Evolutionary conservation across 2,797 vertebrate genomes (phyloP).

Genomic region (Nyctibius grandis): DNA sequence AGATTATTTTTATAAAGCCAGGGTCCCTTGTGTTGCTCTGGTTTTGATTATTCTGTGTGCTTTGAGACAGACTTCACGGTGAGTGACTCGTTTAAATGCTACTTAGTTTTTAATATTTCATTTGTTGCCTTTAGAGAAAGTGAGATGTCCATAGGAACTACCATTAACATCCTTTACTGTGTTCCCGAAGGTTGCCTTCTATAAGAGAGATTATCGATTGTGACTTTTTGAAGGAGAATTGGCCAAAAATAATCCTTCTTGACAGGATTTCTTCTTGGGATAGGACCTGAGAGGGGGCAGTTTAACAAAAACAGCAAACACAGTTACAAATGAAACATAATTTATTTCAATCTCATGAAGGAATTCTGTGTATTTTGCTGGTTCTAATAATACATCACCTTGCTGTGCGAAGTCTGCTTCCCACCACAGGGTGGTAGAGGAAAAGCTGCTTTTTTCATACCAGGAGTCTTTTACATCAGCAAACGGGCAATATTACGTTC

Average conservation of each 20-base stretch:
- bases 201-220: conserved; percentile 46
- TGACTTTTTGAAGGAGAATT: conserved; percentile 45
- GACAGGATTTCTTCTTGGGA: conserved; percentile 36
- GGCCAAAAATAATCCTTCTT: conserved; percentile 53
- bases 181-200: conserved; percentile 35
- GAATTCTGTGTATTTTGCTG: background rate
- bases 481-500: background rate
- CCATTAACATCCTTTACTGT: conserved; percentile 3
- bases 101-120: conserved; percentile 54
- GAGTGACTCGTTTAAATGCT: conserved; percentile 50
- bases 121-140: conserved; percentile 55
- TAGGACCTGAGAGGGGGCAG: conserved; percentile 3
- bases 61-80: conserved; percentile 41
- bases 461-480: background rate
- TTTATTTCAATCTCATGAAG: conserved; percentile 31
- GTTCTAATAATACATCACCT: conserved; percentile 42
- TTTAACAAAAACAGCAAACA: conserved; percentile 45
- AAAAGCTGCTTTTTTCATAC: conserved; percentile 24
- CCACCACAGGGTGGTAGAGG: background rate
- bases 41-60: conserved; percentile 53
- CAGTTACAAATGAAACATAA: conserved; percentile 37
- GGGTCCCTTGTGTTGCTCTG: conserved; percentile 35
- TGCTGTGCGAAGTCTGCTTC: conserved; percentile 38
- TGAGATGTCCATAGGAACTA: conserved; percentile 42
- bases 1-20: conserved; percentile 56